phyloP scores from a whole-genome alignment of 1,140 invertebrate species.

The Stenopsyche tienmushanensis region DNA sequence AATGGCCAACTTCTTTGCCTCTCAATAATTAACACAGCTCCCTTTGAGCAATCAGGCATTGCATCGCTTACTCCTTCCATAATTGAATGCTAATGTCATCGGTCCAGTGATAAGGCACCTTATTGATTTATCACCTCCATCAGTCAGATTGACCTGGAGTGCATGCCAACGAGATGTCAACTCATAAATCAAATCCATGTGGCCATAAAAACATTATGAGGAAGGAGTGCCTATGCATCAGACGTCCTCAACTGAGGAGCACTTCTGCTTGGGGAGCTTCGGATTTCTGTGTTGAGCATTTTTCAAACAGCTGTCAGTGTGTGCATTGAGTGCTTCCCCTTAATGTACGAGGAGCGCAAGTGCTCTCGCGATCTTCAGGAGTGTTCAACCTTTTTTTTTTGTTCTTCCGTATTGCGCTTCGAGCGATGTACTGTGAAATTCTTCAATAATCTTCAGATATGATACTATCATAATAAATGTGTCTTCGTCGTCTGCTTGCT shows the following conservation, averaged over 20 bases:
- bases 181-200: slow-evolving; percentile 21
- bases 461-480: too few species aligned
- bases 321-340: slow-evolving; percentile 3
- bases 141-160: neutral
- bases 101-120: neutral
- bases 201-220: slow-evolving; percentile 18
- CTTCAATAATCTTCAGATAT: too few species aligned
- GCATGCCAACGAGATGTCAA: neutral
- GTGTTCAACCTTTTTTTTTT: too few species aligned
- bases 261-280: slow-evolving; percentile 7
- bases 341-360: neutral
- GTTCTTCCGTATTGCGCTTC: too few species aligned
- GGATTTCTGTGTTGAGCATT: slow-evolving; percentile 2
- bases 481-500: too few species aligned
- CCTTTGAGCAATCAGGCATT: too few species aligned
- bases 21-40: too few species aligned
- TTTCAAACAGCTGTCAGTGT: slow-evolving; percentile 20
- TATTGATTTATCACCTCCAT: neutral
- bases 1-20: too few species aligned
- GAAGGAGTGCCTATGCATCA: slow-evolving; percentile 3
- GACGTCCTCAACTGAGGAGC: slow-evolving; percentile 17
- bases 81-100: too few species aligned
- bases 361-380: slow-evolving; percentile 1
- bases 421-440: too few species aligned
- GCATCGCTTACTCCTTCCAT: too few species aligned